Conservation (phyloP, 2,888 invertebrate genomes). For the Rugalucina vietnamica region DNA sequence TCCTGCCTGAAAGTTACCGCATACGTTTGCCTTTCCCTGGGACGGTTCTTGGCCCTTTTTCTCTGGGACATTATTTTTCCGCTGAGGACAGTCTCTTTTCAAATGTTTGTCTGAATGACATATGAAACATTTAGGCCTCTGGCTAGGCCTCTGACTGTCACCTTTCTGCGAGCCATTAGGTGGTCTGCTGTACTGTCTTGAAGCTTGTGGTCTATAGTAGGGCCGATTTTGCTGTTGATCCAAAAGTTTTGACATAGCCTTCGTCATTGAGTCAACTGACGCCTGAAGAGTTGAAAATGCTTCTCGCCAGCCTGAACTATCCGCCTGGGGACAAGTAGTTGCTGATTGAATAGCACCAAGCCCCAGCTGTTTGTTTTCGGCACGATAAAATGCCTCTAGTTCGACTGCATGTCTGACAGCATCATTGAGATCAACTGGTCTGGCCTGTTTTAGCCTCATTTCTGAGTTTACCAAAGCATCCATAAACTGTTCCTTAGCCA, state of each 20-base stretch:
- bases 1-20: neutral
- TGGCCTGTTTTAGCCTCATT: slow-evolving; percentile 26
- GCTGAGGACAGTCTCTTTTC: neutral
- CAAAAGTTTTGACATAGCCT: neutral
- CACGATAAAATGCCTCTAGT: slow-evolving; percentile 28
- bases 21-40: neutral
- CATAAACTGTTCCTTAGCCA: slow-evolving; percentile 34
- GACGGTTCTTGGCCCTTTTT: neutral
- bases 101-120: slow-evolving; percentile 1
- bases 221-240: neutral
- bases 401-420: slow-evolving; percentile 30
- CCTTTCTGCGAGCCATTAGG: neutral
- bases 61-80: neutral
- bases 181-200: neutral
- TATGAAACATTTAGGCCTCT: neutral
- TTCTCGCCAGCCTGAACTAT: neutral
- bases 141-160: neutral
- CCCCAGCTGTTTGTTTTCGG: slow-evolving; percentile 8
- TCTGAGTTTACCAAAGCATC: slow-evolving; percentile 29
- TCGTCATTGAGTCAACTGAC: neutral
- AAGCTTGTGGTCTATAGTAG: neutral
- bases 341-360: neutral
- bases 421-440: slow-evolving; percentile 31
- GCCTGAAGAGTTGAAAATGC: neutral
- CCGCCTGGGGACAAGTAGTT: neutral